Percentiles rank a stretch among this genome's conserved stretches.
Conservation (phyloP, 2,797 vertebrate species). For the Simalia tracyae region DNA sequence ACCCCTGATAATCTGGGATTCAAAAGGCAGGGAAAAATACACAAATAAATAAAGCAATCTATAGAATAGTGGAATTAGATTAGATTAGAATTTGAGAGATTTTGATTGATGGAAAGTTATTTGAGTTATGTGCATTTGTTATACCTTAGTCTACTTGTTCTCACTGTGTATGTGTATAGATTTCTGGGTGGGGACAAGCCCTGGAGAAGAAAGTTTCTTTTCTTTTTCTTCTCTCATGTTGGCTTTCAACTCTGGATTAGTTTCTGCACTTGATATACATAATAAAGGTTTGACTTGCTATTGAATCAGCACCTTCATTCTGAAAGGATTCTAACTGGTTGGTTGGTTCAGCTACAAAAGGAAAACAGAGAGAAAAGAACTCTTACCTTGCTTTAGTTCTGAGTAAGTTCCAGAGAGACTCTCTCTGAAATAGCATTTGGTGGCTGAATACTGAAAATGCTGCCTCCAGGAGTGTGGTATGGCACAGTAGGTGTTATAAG, state of each 20-base stretch:
- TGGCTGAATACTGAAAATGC: not conserved
- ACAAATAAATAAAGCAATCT: not conserved
- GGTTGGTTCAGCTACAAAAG: not conserved
- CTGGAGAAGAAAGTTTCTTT: not conserved
- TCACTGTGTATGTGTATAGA: not conserved
- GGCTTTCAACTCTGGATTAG: not conserved
- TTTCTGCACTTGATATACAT: not conserved
- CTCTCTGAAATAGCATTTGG: not conserved
- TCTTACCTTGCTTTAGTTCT: not conserved
- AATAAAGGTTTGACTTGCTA: not conserved
- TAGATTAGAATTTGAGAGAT: not conserved
- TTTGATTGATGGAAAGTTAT: not conserved
- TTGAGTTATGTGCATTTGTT: not conserved
- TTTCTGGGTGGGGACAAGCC: not conserved
- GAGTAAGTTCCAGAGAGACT: not conserved
- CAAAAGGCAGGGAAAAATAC: not conserved
- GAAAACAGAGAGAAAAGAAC: not conserved
- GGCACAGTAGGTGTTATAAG: not conserved
- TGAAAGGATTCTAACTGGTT: not conserved
- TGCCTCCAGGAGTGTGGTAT: not conserved
- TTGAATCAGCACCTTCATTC: not conserved
- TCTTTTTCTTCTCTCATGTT: not conserved
- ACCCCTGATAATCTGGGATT: too few species aligned
- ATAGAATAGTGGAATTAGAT: not conserved
- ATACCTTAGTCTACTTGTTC: too few species aligned